Conservation (phyloP, 2,888 invertebrate species). For the Mechanitis messenoides region DNA sequence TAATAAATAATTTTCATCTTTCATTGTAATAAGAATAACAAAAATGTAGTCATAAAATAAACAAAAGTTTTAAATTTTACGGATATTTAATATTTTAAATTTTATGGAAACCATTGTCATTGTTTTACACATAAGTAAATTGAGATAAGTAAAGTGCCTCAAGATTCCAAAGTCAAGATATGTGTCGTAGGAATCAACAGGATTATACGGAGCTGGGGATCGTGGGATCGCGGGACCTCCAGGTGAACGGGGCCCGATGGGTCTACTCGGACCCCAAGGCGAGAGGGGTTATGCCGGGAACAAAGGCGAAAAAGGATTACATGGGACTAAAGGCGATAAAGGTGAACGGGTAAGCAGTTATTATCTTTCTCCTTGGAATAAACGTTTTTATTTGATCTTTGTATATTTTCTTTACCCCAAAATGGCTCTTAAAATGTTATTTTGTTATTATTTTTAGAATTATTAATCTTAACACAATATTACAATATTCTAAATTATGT, state of each 20-base stretch:
- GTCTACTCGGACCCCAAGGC: slow-evolving; percentile 79
- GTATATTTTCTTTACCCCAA: too few relatives aligned
- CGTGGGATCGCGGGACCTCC: slow-evolving; percentile 79
- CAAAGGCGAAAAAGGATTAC: slow-evolving; percentile 79
- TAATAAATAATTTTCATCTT: too few relatives aligned
- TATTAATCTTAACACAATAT: too few relatives aligned
- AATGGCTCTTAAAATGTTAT: too few relatives aligned
- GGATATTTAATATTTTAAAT: too few relatives aligned
- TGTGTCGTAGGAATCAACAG: slow-evolving; percentile 66
- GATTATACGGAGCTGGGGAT: slow-evolving; percentile 74
- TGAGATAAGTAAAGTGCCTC: slow-evolving; percentile 4
- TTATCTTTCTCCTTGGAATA: slow-evolving; percentile 32
- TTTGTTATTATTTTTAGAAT: too few relatives aligned
- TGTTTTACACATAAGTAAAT: slow-evolving; percentile 20
- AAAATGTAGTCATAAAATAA: too few relatives aligned
- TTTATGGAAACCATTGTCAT: too few relatives aligned
- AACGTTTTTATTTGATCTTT: background rate
- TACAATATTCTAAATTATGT: too few relatives aligned
- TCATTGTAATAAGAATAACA: too few relatives aligned
- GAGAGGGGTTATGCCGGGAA: slow-evolving; percentile 79
- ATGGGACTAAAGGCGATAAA: slow-evolving; percentile 80
- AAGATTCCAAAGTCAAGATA: slow-evolving; percentile 30
- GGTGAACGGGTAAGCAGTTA: slow-evolving; percentile 82
- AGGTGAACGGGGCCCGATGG: slow-evolving; percentile 81
- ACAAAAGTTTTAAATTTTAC: too few relatives aligned